phyloP scores from a whole-genome alignment of 2,113 vertebrate genomes.

The Pagrus major region DNA sequence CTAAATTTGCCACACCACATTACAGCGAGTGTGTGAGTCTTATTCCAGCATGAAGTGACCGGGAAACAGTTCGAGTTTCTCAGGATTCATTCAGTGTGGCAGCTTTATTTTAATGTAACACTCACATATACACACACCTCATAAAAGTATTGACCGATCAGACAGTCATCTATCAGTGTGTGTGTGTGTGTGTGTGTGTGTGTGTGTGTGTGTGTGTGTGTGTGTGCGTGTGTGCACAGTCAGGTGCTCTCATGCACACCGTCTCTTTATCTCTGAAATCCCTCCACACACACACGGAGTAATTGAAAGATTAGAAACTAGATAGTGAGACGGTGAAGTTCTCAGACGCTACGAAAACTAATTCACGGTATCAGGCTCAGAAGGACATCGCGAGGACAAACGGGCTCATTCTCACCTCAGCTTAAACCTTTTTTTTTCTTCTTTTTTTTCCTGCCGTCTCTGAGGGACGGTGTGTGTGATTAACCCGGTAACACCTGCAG shows the following conservation, averaged over 20 bases:
- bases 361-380: constrained; percentile 41
- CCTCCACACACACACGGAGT: constrained; percentile 32
- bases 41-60: not conserved
- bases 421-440: not conserved
- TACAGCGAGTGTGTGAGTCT: constrained; percentile 5
- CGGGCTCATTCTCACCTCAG: not conserved
- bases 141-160: not conserved
- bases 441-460: not conserved
- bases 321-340: constrained; percentile 50
- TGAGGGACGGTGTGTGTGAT: not conserved
- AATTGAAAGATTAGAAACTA: constrained; percentile 64
- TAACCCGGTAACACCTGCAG: constrained; percentile 44
- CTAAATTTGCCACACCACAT: constrained; percentile 17
- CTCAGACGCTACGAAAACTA: constrained; percentile 30
- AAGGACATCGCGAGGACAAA: constrained; percentile 43
- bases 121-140: not conserved
- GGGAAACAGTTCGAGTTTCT: not conserved
- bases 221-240: not conserved
- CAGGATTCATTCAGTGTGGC: not conserved
- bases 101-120: not conserved
- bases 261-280: constrained; percentile 42
- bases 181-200: not conserved
- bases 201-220: not conserved
- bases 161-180: not conserved
- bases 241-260: not conserved